Conservation (phyloP, 2,113 vertebrate species). For the Bettongia penicillata region DNA sequence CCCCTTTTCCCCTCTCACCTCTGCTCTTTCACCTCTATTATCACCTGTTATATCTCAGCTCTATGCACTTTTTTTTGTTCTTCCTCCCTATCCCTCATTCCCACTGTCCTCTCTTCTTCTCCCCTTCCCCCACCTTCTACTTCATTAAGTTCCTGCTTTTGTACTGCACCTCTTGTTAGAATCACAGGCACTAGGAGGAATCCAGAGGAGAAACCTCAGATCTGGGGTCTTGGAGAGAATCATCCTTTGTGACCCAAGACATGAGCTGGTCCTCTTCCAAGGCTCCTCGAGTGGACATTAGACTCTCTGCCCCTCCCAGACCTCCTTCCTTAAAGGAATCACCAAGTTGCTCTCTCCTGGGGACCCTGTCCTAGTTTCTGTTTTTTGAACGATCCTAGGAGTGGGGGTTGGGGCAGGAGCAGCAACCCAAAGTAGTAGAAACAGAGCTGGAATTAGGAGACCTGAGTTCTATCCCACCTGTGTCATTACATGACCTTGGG, state of each 20-base stretch:
- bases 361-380: constrained; percentile 61
- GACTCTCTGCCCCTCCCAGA: constrained; percentile 17
- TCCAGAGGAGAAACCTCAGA: background rate
- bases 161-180: background rate
- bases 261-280: background rate
- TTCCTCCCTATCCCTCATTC: background rate
- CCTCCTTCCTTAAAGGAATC: background rate
- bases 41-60: background rate
- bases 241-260: background rate
- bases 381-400: constrained; percentile 21
- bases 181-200: background rate
- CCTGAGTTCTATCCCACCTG: background rate
- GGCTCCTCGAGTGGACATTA: background rate
- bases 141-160: background rate
- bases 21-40: background rate
- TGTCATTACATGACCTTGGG: background rate
- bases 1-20: constrained; percentile 17
- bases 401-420: background rate
- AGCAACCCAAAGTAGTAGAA: background rate
- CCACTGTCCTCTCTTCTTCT: background rate
- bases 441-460: background rate
- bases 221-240: background rate
- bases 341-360: constrained; percentile 49
- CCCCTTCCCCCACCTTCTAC: background rate
- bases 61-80: background rate